Conservation (phyloP, 2,888 invertebrate species). For the Aphidius colemani region DNA sequence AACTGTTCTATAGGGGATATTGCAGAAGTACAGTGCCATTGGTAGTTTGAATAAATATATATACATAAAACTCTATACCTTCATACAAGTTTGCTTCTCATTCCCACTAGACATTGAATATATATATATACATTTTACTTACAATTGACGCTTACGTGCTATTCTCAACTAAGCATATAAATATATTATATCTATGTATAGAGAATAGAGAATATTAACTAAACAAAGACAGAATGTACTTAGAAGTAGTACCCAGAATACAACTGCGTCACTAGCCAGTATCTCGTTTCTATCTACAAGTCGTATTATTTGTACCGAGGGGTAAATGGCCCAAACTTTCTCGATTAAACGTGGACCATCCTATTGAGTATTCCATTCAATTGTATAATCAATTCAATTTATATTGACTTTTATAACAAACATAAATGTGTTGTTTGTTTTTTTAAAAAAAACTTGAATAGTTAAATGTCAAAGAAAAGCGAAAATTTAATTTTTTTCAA, state of each 20-base stretch:
- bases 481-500: too few species aligned
- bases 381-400: conserved; percentile 16
- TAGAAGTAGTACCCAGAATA: conserved; percentile 26
- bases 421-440: too few species aligned
- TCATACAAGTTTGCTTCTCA: conserved; percentile 42
- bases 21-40: conserved; percentile 44
- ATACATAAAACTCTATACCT: conserved; percentile 34
- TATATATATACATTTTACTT: conserved; percentile 1
- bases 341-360: conserved; percentile 24
- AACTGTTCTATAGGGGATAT: conserved; percentile 54
- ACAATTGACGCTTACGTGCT: too few species aligned
- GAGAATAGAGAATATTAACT: conserved; percentile 7
- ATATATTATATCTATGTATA: too few species aligned
- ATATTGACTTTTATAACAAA: conserved; percentile 6
- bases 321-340: conserved; percentile 19
- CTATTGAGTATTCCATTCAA: conserved; percentile 21
- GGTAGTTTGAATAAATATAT: conserved; percentile 36
- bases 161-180: too few species aligned
- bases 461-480: too few species aligned
- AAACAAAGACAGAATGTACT: not conserved
- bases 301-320: conserved; percentile 25
- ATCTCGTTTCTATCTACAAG: conserved; percentile 19
- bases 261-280: conserved; percentile 31
- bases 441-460: too few species aligned
- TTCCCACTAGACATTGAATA: conserved; percentile 22